A percentile compares a stretch with the other conserved stretches of the same genome.
Evolutionary conservation across 2,113 vertebrate genomes (phyloP).

Genomic region (Daboia siamensis): DNA sequence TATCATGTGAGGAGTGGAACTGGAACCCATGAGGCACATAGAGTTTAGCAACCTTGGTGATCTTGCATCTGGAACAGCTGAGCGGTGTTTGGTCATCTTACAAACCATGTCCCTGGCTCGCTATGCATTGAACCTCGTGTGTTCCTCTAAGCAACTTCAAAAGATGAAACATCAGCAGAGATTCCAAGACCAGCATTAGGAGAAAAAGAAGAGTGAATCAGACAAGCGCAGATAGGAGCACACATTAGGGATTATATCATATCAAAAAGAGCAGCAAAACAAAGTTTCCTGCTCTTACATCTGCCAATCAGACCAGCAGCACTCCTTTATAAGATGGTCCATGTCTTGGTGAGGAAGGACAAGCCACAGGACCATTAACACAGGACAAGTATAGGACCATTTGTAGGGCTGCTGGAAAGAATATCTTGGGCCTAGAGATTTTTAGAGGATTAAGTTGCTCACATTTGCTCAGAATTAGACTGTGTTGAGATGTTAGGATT

Average conservation of each 20-base stretch:
- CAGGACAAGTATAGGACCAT: not conserved
- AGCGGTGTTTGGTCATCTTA: not conserved
- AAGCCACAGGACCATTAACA: not conserved
- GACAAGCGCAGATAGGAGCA: not conserved
- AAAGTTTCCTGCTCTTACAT: not conserved
- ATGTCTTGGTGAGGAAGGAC: not conserved
- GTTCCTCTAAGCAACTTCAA: not conserved
- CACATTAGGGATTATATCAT: not conserved
- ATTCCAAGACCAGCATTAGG: not conserved
- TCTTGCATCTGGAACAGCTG: not conserved
- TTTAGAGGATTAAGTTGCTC: not conserved
- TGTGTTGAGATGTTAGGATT: not conserved
- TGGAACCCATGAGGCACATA: not conserved
- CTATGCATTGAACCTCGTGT: not conserved
- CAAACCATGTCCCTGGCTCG: not conserved
- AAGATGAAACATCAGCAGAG: not conserved
- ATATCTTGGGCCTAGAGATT: not conserved
- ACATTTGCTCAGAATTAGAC: not conserved
- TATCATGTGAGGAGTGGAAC: not conserved
- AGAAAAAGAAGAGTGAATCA: not conserved
- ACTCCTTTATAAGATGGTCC: not conserved
- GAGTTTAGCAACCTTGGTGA: not conserved
- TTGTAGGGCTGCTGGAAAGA: not conserved
- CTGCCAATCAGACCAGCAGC: not conserved
- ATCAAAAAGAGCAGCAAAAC: not conserved